Conservation (phyloP, 2,797 vertebrate species). For the Nyctibius grandis region DNA sequence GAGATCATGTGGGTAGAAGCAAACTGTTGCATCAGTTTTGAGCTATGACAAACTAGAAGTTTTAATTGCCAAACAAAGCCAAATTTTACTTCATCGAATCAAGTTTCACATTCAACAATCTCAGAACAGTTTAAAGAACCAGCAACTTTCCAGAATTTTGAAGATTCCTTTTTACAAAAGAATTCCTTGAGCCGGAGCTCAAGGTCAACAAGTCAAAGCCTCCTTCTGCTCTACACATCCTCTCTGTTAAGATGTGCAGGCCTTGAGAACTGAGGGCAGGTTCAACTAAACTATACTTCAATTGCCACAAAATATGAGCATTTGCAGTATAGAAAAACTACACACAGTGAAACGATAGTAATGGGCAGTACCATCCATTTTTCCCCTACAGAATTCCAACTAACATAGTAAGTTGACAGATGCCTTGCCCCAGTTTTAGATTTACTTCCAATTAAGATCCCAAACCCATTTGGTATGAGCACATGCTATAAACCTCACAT, state of each 20-base stretch:
- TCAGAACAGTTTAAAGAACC: not conserved
- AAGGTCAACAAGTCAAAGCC: not conserved
- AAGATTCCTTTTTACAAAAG: not conserved
- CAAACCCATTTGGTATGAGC: not conserved
- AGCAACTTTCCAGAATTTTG: not conserved
- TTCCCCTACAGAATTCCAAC: not conserved
- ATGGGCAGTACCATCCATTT: not conserved
- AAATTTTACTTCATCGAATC: not conserved
- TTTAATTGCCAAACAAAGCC: not conserved
- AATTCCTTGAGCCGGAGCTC: not conserved
- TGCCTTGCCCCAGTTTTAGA: not conserved
- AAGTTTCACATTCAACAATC: not conserved
- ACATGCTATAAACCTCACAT: not conserved
- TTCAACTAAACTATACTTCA: not conserved
- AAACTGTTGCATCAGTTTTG: not conserved
- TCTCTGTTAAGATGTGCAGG: not conserved
- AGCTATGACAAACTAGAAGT: not conserved
- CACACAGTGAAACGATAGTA: not conserved
- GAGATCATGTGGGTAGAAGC: not conserved
- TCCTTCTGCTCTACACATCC: not conserved
- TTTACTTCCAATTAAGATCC: not conserved
- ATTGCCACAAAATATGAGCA: not conserved
- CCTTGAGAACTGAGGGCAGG: not conserved
- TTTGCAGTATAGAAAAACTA: not conserved
- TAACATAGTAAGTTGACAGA: not conserved